Evolutionary conservation across 2,888 invertebrate genomes (phyloP), one percentile per base, ranked within the genome.

Genomic region (Melinaea marsaeus): DNA sequence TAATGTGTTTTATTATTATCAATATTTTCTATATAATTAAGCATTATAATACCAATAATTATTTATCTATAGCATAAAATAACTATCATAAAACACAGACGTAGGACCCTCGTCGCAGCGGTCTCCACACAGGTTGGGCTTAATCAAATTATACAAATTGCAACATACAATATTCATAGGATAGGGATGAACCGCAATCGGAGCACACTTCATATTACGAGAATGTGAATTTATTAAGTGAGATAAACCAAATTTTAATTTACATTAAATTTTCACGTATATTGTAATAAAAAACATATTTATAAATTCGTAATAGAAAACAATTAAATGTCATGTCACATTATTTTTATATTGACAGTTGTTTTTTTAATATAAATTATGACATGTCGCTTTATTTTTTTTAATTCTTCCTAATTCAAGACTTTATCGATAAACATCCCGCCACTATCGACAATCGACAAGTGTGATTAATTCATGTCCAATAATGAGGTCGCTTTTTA

Each of bases 121-220:
- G 51, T 61, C 60, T 60, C 69, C 66, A 63, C 73, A 72, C 75
- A 77, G 85, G 85, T 85, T 76, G 83, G 78, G 78, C 77, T 78
- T 87, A 87, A 90, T 89, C 89, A 88, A 90, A 90, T 90, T 90
- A 90, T 80, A 89, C 87, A 90, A 90, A 90, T 90, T 90, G 89
- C 86, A 83, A 83, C 86, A 88, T 90, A 85, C 85, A 90, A 89
- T 90, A 90, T 90, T 89, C 89, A 90, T 88, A 63, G 76, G 57
- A 57, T 83, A 84, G 85, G 77, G 87, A 77, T 63, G 84, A 60
- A 67, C 65, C 57, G 2, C 9, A 51, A 1, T 51, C 32, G 9
- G 57, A 54, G 32, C 33, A 56, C 69, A 7, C 7, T 9, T 42
- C 42, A 9, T 42, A 42, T 2, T 59, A 68, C 74, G 69, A 74